phyloP scores from a whole-genome alignment of 1,140 invertebrate species.

The Scaptodrosophila lebanonensis region DNA sequence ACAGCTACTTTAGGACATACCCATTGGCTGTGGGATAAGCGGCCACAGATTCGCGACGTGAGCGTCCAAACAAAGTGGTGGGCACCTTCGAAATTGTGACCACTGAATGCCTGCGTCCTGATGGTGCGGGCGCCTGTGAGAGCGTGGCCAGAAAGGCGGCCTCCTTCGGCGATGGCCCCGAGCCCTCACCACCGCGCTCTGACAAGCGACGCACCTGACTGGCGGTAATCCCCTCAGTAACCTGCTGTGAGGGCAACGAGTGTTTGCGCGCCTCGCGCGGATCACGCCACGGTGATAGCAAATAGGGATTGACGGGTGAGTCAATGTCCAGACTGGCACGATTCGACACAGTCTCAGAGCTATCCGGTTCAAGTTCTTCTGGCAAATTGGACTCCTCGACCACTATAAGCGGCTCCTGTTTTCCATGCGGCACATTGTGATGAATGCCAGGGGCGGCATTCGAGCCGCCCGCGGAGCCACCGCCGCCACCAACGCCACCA shows the following conservation, averaged over 20 bases:
- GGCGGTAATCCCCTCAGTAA: constrained; percentile 89
- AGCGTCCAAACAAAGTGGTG: constrained; percentile 84
- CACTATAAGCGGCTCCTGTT: constrained; percentile 85
- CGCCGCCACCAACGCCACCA: constrained; percentile 14
- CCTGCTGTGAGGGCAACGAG: constrained; percentile 88
- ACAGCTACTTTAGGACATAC: too few species aligned
- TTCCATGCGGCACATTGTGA: constrained; percentile 44
- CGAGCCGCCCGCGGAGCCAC: background rate
- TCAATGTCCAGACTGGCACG: constrained; percentile 83
- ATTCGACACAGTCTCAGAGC: constrained; percentile 78
- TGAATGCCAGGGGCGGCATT: background rate
- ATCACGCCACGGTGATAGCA: constrained; percentile 87
- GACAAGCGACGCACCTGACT: constrained; percentile 88
- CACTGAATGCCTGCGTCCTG: constrained; percentile 87
- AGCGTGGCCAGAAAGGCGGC: constrained; percentile 88
- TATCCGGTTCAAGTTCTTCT: constrained; percentile 82
- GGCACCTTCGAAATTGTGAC: constrained; percentile 89
- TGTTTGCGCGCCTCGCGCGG: constrained; percentile 84
- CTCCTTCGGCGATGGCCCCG: constrained; percentile 83
- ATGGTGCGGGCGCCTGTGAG: constrained; percentile 84
- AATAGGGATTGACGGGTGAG: constrained; percentile 87
- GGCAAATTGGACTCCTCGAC: constrained; percentile 85
- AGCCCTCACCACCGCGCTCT: constrained; percentile 85
- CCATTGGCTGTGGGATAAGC: constrained; percentile 82
- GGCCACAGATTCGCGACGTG: constrained; percentile 87